These are phyloP conservation scores for Monoplex corrugatus DNA, from an alignment of 2,888 invertebrate species.

Conservation along the genomic window DNA sequence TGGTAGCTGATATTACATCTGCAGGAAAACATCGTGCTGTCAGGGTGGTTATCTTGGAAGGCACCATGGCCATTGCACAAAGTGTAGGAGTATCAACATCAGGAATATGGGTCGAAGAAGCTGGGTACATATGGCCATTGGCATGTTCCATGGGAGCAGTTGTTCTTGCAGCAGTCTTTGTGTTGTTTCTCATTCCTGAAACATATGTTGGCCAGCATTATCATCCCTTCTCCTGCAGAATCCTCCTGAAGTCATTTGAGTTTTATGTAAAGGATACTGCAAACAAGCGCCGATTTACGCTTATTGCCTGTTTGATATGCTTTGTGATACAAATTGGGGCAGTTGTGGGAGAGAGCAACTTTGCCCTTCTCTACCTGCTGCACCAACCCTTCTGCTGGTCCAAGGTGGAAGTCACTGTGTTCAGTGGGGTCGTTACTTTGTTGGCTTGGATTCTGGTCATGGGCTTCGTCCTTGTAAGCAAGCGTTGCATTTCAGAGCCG, in stretches of 20 bases:
- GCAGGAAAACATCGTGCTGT: constrained; percentile 55
- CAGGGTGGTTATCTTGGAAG: constrained; percentile 56
- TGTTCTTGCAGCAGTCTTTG: constrained; percentile 43
- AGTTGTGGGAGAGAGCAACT: constrained; percentile 46
- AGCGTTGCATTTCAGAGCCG: constrained; percentile 46
- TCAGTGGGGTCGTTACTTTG: constrained; percentile 39
- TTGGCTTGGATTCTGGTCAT: constrained; percentile 52
- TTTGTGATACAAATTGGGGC: constrained; percentile 50
- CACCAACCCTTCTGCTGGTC: constrained; percentile 58
- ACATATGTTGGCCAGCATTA: constrained; percentile 28
- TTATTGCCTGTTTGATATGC: constrained; percentile 49
- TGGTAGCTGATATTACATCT: constrained; percentile 59
- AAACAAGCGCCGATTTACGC: constrained; percentile 50
- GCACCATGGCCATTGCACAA: constrained; percentile 44
- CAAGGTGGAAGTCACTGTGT: constrained; percentile 52
- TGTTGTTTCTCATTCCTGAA: constrained; percentile 52
- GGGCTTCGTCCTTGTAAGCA: constrained; percentile 29
- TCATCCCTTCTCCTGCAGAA: constrained; percentile 27
- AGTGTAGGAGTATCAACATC: constrained; percentile 38
- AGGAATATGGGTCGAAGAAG: constrained; percentile 54
- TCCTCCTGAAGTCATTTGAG: constrained; percentile 46
- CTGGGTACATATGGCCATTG: constrained; percentile 53
- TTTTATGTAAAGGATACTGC: constrained; percentile 55
- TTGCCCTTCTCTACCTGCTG: constrained; percentile 53
- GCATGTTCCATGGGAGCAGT: constrained; percentile 31